Conservation (phyloP, 2,888 invertebrate genomes). For the Idaea dimidiata region DNA sequence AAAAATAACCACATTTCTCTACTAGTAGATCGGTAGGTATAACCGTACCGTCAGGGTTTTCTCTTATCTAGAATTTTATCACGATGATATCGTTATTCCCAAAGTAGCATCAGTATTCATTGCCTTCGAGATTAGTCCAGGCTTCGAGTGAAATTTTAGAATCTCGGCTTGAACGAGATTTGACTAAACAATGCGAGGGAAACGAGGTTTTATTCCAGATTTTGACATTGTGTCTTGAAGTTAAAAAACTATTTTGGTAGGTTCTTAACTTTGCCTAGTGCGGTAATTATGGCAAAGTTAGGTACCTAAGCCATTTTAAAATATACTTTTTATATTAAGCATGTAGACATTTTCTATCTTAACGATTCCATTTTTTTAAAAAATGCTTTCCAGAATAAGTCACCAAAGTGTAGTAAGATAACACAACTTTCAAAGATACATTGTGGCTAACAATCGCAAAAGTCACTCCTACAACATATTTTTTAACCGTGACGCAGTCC, state of each 20-base stretch:
- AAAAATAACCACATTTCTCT: neutral
- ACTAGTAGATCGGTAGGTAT: neutral
- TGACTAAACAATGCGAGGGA: neutral
- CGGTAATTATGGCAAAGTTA: too few relatives aligned
- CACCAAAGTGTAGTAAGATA: too few relatives aligned
- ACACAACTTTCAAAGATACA: neutral
- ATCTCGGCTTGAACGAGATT: neutral
- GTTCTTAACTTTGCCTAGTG: neutral
- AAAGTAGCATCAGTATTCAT: neutral
- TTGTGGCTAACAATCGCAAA: neutral
- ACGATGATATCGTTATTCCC: neutral
- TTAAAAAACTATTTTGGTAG: neutral
- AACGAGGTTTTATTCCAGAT: neutral
- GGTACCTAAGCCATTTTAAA: too few relatives aligned
- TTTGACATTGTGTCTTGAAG: neutral
- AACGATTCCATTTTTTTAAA: too few relatives aligned
- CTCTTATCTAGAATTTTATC: neutral
- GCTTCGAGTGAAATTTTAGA: neutral
- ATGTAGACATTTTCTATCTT: too few relatives aligned
- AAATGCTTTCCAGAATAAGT: too few relatives aligned
- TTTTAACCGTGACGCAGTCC: neutral
- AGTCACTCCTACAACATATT: neutral
- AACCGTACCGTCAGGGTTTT: neutral
- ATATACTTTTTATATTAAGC: too few relatives aligned
- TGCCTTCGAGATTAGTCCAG: neutral